phyloP scores from a whole-genome alignment of 2,888 invertebrate genomes.

The Julus scanicus region DNA sequence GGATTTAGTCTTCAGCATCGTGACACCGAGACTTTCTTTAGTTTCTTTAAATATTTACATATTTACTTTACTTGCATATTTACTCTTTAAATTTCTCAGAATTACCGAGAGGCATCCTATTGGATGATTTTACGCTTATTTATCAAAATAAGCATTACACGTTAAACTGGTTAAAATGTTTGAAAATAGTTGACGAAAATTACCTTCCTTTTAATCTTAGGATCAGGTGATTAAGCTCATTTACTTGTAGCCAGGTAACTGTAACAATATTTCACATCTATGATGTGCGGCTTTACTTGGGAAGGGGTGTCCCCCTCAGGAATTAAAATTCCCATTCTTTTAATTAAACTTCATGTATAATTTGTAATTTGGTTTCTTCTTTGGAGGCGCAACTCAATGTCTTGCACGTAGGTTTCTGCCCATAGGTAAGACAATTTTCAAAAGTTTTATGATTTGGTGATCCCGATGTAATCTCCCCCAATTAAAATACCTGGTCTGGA shows the following conservation, averaged over 20 bases:
- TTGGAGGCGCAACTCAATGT: background rate
- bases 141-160: background rate
- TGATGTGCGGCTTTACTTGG: background rate
- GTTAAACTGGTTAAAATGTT: background rate
- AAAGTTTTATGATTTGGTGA: constrained; percentile 11
- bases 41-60: background rate
- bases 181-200: background rate
- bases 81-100: background rate
- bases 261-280: background rate
- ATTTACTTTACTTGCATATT: background rate
- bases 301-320: background rate
- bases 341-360: background rate
- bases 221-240: background rate
- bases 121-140: background rate
- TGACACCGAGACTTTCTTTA: too few species aligned
- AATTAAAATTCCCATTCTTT: constrained; percentile 11
- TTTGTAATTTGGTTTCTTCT: background rate
- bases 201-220: background rate
- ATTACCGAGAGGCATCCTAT: background rate
- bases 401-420: background rate
- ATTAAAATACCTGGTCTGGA: background rate
- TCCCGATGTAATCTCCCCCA: constrained; percentile 17
- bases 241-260: background rate
- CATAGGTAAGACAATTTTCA: background rate
- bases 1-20: background rate